phyloP scores from a whole-genome alignment of 2,888 invertebrate genomes.

The Galerucella calmariensis region DNA sequence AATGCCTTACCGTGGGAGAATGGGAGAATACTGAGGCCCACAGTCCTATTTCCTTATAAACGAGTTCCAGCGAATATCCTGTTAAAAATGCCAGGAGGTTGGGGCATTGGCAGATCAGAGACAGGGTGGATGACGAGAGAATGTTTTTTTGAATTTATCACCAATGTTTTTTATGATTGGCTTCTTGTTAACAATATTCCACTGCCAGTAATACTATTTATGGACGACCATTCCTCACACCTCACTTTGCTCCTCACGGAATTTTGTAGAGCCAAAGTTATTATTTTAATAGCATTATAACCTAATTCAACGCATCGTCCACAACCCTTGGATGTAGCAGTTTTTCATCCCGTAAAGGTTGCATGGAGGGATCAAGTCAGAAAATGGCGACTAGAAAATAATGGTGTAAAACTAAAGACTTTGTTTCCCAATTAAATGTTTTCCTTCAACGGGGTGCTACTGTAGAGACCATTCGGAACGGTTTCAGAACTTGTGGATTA shows the following conservation, averaged over 20 bases:
- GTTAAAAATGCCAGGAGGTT: constrained; percentile 9
- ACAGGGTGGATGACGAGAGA: constrained; percentile 27
- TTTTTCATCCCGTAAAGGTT: neutral
- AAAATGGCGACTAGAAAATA: no score
- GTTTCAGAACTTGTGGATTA: constrained; percentile 10
- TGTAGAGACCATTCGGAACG: neutral
- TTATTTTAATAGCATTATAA: constrained; percentile 20
- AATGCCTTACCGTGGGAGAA: neutral
- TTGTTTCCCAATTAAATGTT: no score
- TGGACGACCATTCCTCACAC: constrained; percentile 23
- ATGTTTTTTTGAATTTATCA: constrained; percentile 20
- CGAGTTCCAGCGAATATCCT: neutral
- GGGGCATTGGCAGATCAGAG: constrained; percentile 27
- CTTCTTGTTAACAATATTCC: constrained; percentile 8
- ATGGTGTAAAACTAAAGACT: no score
- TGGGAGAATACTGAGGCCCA: neutral
- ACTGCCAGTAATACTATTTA: constrained; percentile 16
- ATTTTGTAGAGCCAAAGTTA: constrained; percentile 26
- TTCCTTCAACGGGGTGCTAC: neutral
- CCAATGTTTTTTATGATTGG: constrained; percentile 3
- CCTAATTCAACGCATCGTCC: constrained; percentile 20
- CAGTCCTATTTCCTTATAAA: neutral
- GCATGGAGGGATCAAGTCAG: constrained; percentile 3
- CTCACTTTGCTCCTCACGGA: constrained; percentile 17
- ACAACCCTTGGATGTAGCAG: constrained; percentile 24